Evolutionary conservation across 1,140 invertebrate species (phyloP).

Genomic region (Trypoxylus dichotomus): DNA sequence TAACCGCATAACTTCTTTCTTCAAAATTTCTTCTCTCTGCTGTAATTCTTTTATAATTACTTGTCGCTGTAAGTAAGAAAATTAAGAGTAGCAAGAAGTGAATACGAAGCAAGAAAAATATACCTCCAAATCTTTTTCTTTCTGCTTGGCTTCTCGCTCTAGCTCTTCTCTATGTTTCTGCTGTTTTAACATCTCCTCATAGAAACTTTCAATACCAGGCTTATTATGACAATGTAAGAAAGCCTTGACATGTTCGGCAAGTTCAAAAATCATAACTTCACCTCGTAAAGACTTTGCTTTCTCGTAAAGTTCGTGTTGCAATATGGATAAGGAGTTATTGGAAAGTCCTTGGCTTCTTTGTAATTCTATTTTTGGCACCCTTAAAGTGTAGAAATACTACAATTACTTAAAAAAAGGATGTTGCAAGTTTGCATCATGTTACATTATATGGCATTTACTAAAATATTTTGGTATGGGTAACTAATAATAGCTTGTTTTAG

Average conservation of each 20-base stretch:
- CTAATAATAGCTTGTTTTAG: background rate
- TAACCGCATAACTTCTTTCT: slow-evolving; percentile 57
- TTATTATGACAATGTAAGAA: slow-evolving; percentile 75
- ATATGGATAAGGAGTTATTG: slow-evolving; percentile 58
- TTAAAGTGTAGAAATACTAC: slow-evolving; percentile 41
- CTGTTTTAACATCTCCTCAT: slow-evolving; percentile 79
- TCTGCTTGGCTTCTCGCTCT: slow-evolving; percentile 60
- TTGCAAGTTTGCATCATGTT: background rate
- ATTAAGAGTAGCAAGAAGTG: background rate
- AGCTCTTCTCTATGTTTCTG: slow-evolving; percentile 64
- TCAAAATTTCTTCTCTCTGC: slow-evolving; percentile 66
- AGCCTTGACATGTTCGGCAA: slow-evolving; percentile 69
- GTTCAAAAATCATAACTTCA: slow-evolving; percentile 77
- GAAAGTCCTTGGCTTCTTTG: slow-evolving; percentile 72
- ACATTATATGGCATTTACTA: background rate
- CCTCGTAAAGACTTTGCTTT: slow-evolving; percentile 63
- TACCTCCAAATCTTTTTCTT: slow-evolving; percentile 58
- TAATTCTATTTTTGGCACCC: slow-evolving; percentile 64
- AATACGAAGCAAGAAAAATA: background rate
- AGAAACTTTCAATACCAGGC: slow-evolving; percentile 73
- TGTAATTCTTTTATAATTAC: slow-evolving; percentile 71
- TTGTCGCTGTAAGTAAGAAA: slow-evolving; percentile 55
- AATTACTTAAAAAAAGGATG: background rate
- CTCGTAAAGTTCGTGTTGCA: slow-evolving; percentile 61
- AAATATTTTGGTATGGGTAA: background rate